phyloP scores from a whole-genome alignment of 2,113 vertebrate genomes.

The Phainopepla nitens region DNA sequence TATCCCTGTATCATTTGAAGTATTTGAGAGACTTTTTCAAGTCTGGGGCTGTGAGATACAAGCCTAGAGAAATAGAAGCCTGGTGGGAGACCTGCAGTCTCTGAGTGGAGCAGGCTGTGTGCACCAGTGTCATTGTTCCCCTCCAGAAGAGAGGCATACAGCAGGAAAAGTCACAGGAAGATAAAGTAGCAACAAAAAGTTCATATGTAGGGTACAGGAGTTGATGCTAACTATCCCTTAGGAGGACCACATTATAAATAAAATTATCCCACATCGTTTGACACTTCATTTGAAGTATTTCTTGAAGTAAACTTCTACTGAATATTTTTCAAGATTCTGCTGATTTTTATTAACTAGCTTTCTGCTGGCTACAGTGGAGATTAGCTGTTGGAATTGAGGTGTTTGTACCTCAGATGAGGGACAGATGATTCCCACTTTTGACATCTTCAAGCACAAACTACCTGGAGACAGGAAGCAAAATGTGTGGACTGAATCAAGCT shows the following conservation, averaged over 20 bases:
- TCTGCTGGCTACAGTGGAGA: neutral
- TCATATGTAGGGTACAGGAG: neutral
- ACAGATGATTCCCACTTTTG: neutral
- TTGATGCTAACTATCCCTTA: neutral
- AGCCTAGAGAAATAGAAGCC: neutral
- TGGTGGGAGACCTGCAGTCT: neutral
- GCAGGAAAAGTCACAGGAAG: neutral
- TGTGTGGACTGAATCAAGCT: neutral
- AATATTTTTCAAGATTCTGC: neutral
- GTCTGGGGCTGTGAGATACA: rapidly evolving
- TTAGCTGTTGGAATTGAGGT: neutral
- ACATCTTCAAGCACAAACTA: neutral
- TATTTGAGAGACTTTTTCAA: neutral
- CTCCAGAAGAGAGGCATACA: neutral
- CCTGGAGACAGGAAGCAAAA: neutral
- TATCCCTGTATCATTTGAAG: neutral
- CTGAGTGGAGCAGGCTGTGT: neutral
- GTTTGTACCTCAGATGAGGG: neutral
- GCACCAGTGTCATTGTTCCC: neutral
- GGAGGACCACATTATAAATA: neutral
- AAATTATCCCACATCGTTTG: neutral
- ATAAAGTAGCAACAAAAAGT: neutral
- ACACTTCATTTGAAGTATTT: neutral
- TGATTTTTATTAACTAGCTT: neutral
- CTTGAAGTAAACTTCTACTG: neutral